Base-by-base conservation (phyloP, 2,888 invertebrate species). In the Scrobipalpa costella region DNA sequence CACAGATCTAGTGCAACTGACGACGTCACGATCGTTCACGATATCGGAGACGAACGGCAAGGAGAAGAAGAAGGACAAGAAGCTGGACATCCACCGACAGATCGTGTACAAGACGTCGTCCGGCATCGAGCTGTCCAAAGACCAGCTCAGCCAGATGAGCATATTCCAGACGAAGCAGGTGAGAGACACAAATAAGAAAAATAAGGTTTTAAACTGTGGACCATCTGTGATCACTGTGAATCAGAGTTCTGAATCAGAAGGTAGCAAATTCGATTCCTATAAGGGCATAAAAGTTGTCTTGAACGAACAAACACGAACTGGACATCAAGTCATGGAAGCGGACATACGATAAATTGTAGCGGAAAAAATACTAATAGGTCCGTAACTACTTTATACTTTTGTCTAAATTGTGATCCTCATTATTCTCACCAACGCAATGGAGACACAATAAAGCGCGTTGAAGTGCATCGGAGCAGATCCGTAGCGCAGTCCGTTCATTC, bases 121-220 rank as follows among this genome's bases (percentile, higher is more conserved):
- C 40, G 94, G 93, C 0, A 82, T 93, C 6, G 93, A 94, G 65
- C 84, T 95, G 38, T 93, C 94, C 0, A 93, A 93, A 70, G 93
- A 94, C 52, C 92, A 95, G 61, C 86, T 96, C 7, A 93, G 94
- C 63, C 94, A 93, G 61, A 93, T 96, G 85, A 94, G 95, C 13
- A 88, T 95, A 68, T 97, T 97, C 83, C 94, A 95, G 68, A 93
- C 92, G 68, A 97, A 96, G 78, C 95, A 97, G 84, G 94, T 89
- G 67, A 64, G 50, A 47, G 7, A 84, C 69, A 82, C 81, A 34
- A 83, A 79, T 19, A 34, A 64, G 66, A 85, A 79, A 64, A 84
- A 83, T 68, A 83, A 80, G 63, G 82, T 19, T 86, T 83, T 68
- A 88, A 85, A 65, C 67, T 75, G 63, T 86, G 88, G n/a, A n/a